phyloP scores from a whole-genome alignment of 1,140 invertebrate genomes.

The Drosophila paulistorum region DNA sequence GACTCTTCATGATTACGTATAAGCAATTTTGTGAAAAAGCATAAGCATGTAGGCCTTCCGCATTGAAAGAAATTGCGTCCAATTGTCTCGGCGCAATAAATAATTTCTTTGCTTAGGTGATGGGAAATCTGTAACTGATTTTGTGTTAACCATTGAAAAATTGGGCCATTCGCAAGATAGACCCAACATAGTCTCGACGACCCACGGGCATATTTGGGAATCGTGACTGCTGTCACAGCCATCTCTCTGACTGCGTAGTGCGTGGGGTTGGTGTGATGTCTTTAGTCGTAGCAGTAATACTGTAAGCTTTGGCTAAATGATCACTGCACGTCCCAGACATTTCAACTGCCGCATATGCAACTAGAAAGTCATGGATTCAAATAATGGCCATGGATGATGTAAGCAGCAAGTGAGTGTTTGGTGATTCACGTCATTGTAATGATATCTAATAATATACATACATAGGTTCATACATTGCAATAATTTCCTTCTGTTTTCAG shows the following conservation, averaged over 20 bases:
- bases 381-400: conserved; percentile 22
- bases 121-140: conserved; percentile 24
- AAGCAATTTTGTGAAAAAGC: conserved; percentile 38
- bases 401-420: conserved; percentile 8
- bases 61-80: conserved; percentile 47
- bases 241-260: conserved; percentile 24
- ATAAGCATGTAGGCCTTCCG: conserved; percentile 49
- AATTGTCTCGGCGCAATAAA: conserved; percentile 46
- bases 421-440: no score
- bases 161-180: conserved; percentile 30
- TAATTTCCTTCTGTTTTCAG: no score
- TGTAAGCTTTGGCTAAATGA: conserved; percentile 16
- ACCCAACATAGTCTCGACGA: conserved; percentile 14
- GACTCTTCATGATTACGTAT: conserved; percentile 40
- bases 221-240: conserved; percentile 29
- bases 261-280: conserved; percentile 40
- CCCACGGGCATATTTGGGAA: conserved; percentile 32
- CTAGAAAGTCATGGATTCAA: conserved; percentile 31
- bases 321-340: conserved; percentile 14
- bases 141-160: conserved; percentile 33
- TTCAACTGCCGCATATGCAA: conserved; percentile 26
- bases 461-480: no score
- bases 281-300: conserved; percentile 2
- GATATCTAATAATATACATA: no score
- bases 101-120: conserved; percentile 23